Percentiles rank a stretch among this genome's conserved stretches.
Conservation (phyloP, 2,888 invertebrate species). For the Pseudococcus longispinus region DNA sequence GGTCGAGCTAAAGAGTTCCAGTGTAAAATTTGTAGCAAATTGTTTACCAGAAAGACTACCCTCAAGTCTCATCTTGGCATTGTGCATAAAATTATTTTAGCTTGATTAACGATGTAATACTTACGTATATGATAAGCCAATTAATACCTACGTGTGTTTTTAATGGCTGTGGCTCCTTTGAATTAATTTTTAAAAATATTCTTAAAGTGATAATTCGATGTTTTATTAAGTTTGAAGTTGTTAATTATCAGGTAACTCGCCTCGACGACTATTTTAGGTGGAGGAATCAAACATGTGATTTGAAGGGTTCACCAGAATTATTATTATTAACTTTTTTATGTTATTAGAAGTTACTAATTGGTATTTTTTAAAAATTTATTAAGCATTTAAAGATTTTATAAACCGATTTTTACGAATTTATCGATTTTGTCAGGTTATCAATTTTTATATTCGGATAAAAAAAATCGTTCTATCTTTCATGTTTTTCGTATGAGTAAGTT, state of each 20-base stretch:
- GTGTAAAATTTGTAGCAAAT: conserved; percentile 53
- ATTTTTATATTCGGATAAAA: too few species aligned
- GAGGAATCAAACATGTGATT: too few species aligned
- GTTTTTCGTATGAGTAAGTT: neutral
- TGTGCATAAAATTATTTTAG: conserved; percentile 1
- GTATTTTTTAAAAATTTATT: too few species aligned
- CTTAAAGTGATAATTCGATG: neutral
- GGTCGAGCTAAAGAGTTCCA: conserved; percentile 60
- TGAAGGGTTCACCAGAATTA: too few species aligned
- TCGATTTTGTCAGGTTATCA: too few species aligned
- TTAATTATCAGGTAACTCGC: neutral
- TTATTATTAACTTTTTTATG: too few species aligned
- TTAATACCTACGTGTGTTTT: neutral
- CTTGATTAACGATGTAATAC: neutral
- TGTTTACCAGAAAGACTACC: conserved; percentile 40
- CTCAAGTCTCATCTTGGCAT: conserved; percentile 51
- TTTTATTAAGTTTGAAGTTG: neutral
- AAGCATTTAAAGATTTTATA: too few species aligned
- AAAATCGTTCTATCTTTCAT: too few species aligned
- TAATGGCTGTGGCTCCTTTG: neutral
- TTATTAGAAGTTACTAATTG: too few species aligned
- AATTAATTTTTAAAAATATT: neutral
- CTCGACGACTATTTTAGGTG: too few species aligned
- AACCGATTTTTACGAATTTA: too few species aligned
- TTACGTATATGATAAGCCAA: neutral